Evolutionary conservation across 2,113 vertebrate genomes (phyloP).

Genomic region (Platysteira castanea): DNA sequence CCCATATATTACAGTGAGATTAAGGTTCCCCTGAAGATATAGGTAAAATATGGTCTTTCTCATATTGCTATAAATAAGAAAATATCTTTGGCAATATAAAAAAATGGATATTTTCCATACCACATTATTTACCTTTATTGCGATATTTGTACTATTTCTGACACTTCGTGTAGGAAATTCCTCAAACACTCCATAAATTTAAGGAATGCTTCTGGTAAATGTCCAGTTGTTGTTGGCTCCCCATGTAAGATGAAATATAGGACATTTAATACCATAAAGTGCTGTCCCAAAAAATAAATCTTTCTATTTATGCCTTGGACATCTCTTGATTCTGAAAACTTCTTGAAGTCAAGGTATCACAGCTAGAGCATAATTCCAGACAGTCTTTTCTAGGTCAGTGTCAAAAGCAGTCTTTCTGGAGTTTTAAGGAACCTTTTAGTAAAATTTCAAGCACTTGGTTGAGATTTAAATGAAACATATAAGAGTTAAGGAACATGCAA

Average conservation of each 20-base stretch:
- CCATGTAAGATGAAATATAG: neutral
- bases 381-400: neutral
- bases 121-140: conserved; percentile 4
- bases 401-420: neutral
- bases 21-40: neutral
- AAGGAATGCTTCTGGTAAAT: neutral
- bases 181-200: conserved; percentile 28
- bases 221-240: neutral
- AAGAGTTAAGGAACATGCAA: neutral
- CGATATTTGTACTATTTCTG: neutral
- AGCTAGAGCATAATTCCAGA: neutral
- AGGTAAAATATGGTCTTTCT: neutral
- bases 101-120: neutral
- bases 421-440: neutral
- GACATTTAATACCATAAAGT: neutral
- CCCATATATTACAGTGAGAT: neutral
- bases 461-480: neutral
- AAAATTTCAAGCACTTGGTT: neutral
- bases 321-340: neutral
- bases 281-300: neutral
- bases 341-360: neutral
- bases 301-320: neutral
- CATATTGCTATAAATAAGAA: neutral
- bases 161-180: neutral
- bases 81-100: neutral